phyloP scores from a whole-genome alignment of 2,888 invertebrate species.

The Altica lythri region DNA sequence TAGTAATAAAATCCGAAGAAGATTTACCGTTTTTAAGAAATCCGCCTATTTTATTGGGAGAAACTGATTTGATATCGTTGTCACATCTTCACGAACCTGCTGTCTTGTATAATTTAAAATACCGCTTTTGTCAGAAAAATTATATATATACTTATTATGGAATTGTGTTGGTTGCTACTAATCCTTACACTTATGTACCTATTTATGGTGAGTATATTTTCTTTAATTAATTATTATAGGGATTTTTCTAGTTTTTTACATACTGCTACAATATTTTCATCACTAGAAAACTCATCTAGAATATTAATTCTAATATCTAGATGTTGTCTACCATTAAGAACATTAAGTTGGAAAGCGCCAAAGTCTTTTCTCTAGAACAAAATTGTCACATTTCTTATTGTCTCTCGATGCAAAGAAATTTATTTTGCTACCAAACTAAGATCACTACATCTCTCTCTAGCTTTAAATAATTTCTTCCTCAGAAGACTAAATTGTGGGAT shows the following conservation, averaged over 20 bases:
- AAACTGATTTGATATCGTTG: conserved; percentile 95
- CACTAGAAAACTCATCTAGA: neutral
- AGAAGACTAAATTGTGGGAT: no score
- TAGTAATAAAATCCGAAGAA: conserved; percentile 69
- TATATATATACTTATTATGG: conserved; percentile 99
- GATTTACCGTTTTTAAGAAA: conserved; percentile 91
- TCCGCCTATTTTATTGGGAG: conserved; percentile 93
- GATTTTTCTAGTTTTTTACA: neutral
- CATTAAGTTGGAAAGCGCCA: neutral
- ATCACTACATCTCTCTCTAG: no score
- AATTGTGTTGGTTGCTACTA: conserved; percentile 97
- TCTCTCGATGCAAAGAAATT: no score
- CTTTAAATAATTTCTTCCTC: no score
- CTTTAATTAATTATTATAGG: neutral
- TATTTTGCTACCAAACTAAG: no score
- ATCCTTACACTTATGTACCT: conserved; percentile 93
- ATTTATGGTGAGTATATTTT: conserved; percentile 75
- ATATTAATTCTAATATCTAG: neutral
- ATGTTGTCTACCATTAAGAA: neutral
- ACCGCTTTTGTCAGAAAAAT: conserved; percentile 89
- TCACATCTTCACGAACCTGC: conserved; percentile 98
- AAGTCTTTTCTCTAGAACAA: no score
- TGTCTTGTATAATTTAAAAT: conserved; percentile 92
- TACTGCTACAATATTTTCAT: neutral
- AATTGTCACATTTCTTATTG: no score